Base-by-base conservation (phyloP, 2,113 vertebrate genomes). In the Uria aalge region DNA sequence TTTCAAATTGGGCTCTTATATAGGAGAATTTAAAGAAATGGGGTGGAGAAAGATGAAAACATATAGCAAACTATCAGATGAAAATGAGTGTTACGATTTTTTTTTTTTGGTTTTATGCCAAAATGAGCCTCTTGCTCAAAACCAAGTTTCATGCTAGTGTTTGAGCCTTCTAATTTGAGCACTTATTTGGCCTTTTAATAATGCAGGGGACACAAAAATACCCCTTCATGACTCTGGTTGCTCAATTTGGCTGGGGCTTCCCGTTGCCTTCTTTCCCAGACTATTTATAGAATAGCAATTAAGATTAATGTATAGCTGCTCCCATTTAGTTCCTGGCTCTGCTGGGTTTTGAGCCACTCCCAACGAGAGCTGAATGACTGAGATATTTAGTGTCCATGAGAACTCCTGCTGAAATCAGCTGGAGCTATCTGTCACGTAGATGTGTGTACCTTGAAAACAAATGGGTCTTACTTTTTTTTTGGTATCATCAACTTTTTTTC, bases 261-360 rank as follows among this genome's bases (percentile, higher is more conserved):
- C 93, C 83, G 81, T 88, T 96, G 34, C 79, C 79, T 86, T 86
- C 82, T 94, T 93, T 97, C 92, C 85, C 85, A 94, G 88, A 17
- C 94, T 95, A 95, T 96, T 97, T 96, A 96, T 92, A 97, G 96
- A 85, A 69, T 2, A 59, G 78, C 93, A 96, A 96, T 96, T 97
- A 94, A 96, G 93, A 96, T 96, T 94, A 95, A 94, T 95, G 85
- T 93, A 73, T 79, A 88, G 90, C 84, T 93, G 85, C 62, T 96
- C 32, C 45, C 75, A 80, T 82, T 60, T 71, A 96, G 90, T 84
- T 95, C 88, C 86, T 94, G 90, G 72, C 92, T 95, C 88, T 91
- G 76, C 67, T 89, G 73, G 47, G 76, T 86, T 94, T 86, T 94
- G 38, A 94, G 92, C 96, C 96, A 95, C 97, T 96, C 96, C 95